phyloP scores from a whole-genome alignment of 2,113 vertebrate species.

The Eptesicus fuscus region DNA sequence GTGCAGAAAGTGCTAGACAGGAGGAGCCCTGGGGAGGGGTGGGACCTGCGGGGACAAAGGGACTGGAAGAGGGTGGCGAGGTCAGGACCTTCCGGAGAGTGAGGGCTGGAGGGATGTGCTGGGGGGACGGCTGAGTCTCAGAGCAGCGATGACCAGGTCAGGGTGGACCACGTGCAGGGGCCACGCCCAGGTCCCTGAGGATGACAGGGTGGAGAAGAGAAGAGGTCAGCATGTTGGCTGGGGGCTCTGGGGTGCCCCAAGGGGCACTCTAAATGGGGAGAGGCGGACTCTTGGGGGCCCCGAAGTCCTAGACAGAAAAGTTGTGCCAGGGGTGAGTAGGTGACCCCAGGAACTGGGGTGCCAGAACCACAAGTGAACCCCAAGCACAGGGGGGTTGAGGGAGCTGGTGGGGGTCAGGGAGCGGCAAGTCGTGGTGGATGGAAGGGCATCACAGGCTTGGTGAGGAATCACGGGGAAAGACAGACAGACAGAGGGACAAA shows the following conservation, averaged over 20 bases:
- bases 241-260: neutral
- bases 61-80: neutral
- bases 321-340: neutral
- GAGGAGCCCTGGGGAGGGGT: neutral
- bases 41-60: neutral
- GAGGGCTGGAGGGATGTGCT: neutral
- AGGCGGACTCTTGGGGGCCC: neutral
- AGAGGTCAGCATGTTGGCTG: neutral
- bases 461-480: neutral
- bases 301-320: neutral
- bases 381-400: neutral
- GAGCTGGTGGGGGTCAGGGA: neutral
- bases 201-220: neutral
- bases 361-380: neutral
- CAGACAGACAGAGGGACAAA: too few species aligned
- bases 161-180: neutral
- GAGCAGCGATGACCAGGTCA: neutral
- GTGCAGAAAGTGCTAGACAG: neutral
- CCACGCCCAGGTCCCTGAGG: neutral
- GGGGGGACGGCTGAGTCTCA: neutral
- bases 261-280: neutral
- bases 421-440: fast-evolving
- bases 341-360: too few species aligned
- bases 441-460: neutral
- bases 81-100: neutral